Evolutionary conservation across 2,888 invertebrate genomes (phyloP), one percentile per base, ranked within the genome.

Genomic region (Nomada fucata): DNA sequence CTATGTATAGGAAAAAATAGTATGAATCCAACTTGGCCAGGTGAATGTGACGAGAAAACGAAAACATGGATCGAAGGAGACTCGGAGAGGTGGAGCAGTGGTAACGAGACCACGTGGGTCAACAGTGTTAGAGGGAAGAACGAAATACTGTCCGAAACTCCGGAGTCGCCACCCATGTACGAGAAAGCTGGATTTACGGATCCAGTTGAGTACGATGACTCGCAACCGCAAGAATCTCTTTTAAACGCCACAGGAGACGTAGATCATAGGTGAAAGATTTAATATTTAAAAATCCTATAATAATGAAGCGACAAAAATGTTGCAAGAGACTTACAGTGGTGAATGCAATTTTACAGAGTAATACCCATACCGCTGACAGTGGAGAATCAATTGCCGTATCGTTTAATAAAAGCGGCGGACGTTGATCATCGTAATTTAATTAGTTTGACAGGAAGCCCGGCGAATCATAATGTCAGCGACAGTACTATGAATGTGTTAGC

Each of bases 401-500:
- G 93, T 20, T 84, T 93, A 42, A 91, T 93, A 72, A 94, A 93
- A 89, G 91, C 90, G 13, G 93, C 91, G 93, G 97, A 97, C 92
- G 96, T 97, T 67, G 97, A 97, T 93, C 97, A 97, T 91, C 95
- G 97, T 86, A 98, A 98, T 94, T 94, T 98, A 81, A 98, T 98
- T 91, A 96, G 97, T 78, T 93, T 98, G 69, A 97, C 97, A 15
- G 97, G 97, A 53, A 97, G 96, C 29, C 96, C 96, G 0, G 94
- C 93, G 2, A 94, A 93, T 83, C 92, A 92, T 64, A 90, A 86
- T 64, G 82, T 88, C 15, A 86, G 87, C 20, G 91, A 91, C 68
- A 89, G 89, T 47, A 76, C 89, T 0, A 80, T 86, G 59, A 89
- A 87, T 18, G 76, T 86, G 59, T 70, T 87, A 26, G 76, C 91